Percentiles rank a stretch among this genome's conserved stretches.
Conservation (phyloP, 1,140 invertebrate species). For the Helicoverpa zea region DNA sequence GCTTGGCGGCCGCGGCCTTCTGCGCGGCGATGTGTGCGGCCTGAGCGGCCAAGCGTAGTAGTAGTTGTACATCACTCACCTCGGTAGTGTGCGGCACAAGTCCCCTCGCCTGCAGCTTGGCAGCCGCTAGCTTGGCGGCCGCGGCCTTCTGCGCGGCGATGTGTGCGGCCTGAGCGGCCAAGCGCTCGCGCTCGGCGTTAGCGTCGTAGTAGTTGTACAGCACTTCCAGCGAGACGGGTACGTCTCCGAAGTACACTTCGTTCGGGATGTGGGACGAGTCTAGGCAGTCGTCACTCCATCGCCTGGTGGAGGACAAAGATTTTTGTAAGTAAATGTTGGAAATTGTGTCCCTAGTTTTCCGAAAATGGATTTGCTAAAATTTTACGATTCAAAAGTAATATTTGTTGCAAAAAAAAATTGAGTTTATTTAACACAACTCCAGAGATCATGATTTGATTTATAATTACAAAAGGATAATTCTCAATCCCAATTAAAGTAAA, state of each 20-base stretch:
- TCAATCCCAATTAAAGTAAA: neutral
- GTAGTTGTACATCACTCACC: conserved; percentile 78
- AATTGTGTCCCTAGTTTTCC: no score
- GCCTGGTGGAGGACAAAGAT: conserved; percentile 61
- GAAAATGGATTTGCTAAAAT: no score
- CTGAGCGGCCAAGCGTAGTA: conserved; percentile 81
- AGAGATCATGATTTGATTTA: no score
- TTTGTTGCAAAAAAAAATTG: no score
- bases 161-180: conserved; percentile 78
- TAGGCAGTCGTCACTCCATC: conserved; percentile 85
- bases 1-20: conserved; percentile 79
- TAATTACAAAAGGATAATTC: no score
- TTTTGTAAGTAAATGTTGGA: no score
- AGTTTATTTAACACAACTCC: no score
- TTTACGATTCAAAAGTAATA: no score
- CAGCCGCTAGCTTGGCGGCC: conserved; percentile 76
- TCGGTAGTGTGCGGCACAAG: conserved; percentile 59
- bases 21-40: conserved; percentile 81
- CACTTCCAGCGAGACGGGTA: conserved; percentile 82
- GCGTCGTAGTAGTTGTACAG: conserved; percentile 86
- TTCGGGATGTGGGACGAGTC: conserved; percentile 86
- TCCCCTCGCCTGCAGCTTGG: conserved; percentile 68
- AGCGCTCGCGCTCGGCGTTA: conserved; percentile 80
- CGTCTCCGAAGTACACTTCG: conserved; percentile 86
- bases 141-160: conserved; percentile 82